A percentile compares a stretch with the other conserved stretches of the same genome.
phyloP scores from a whole-genome alignment of 92 coral and sea anemone species.

The Zoanthus sociatus region DNA sequence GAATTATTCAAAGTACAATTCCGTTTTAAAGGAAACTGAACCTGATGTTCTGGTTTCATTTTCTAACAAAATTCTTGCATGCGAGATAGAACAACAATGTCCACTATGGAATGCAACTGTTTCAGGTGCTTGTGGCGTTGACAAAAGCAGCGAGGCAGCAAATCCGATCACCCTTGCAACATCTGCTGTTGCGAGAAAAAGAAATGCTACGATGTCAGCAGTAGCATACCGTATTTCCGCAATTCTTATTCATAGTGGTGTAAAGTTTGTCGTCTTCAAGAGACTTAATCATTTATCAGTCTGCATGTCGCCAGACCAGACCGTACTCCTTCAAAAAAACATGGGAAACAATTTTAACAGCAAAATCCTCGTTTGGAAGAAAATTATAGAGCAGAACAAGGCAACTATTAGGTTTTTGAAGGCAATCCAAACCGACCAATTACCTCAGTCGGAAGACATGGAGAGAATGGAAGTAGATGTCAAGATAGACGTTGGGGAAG shows the following conservation, averaged over 20 bases:
- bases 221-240: slow-evolving; percentile 53
- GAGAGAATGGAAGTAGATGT: not conserved
- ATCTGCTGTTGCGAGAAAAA: slow-evolving; percentile 37
- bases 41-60: not conserved
- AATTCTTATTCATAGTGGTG: slow-evolving; percentile 57
- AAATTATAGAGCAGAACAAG: slow-evolving; percentile 38
- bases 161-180: slow-evolving; percentile 40
- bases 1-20: not conserved
- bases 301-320: slow-evolving; percentile 47
- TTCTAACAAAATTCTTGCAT: slow-evolving; percentile 6
- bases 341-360: slow-evolving; percentile 45
- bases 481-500: slow-evolving; percentile 1
- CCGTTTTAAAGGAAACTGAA: not conserved
- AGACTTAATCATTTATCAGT: slow-evolving; percentile 46
- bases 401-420: slow-evolving; percentile 15
- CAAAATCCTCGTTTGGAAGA: not conserved
- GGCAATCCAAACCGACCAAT: not conserved
- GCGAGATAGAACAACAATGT: slow-evolving; percentile 22
- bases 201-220: slow-evolving; percentile 47
- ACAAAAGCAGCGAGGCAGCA: not conserved
- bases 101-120: slow-evolving; percentile 39
- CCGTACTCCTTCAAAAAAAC: slow-evolving; percentile 29
- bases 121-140: slow-evolving; percentile 46
- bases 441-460: not conserved
- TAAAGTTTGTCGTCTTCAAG: slow-evolving; percentile 13